phyloP scores from a whole-genome alignment of 2,888 invertebrate species.

The Harpalus rufipes region DNA sequence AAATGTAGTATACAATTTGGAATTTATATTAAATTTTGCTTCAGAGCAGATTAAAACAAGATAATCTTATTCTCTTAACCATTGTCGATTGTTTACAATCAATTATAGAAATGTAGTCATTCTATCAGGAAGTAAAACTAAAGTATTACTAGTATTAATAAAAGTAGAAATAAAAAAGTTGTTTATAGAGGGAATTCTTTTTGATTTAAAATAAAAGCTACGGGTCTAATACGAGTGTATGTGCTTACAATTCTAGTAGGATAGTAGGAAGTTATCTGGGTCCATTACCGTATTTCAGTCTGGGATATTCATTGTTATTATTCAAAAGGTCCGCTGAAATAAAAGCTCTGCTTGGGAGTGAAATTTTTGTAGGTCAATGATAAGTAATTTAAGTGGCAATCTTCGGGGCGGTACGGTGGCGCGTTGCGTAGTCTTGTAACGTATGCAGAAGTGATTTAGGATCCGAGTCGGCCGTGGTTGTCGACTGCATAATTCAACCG shows the following conservation, averaged over 20 bases:
- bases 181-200: neutral
- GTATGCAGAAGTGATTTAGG: slow-evolving; percentile 64
- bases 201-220: neutral
- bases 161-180: neutral
- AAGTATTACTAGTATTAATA: neutral
- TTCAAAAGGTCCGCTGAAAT: slow-evolving; percentile 1
- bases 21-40: no score
- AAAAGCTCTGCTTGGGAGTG: neutral
- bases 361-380: slow-evolving; percentile 4
- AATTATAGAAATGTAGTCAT: neutral
- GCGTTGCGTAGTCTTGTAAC: slow-evolving; percentile 23
- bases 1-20: no score
- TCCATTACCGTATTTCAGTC: neutral
- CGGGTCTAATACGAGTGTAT: neutral
- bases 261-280: neutral
- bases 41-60: no score
- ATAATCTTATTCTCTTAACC: no score
- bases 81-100: neutral
- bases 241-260: neutral
- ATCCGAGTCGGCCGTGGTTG: slow-evolving; percentile 35
- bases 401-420: neutral
- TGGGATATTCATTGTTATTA: neutral
- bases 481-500: slow-evolving; percentile 62
- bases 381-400: slow-evolving; percentile 13
- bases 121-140: neutral